Percentiles rank a stretch among this genome's conserved stretches.
These are phyloP conservation scores for Lysandra coridon DNA, from an alignment of 2,888 invertebrate genomes.

Conservation along the genomic window DNA sequence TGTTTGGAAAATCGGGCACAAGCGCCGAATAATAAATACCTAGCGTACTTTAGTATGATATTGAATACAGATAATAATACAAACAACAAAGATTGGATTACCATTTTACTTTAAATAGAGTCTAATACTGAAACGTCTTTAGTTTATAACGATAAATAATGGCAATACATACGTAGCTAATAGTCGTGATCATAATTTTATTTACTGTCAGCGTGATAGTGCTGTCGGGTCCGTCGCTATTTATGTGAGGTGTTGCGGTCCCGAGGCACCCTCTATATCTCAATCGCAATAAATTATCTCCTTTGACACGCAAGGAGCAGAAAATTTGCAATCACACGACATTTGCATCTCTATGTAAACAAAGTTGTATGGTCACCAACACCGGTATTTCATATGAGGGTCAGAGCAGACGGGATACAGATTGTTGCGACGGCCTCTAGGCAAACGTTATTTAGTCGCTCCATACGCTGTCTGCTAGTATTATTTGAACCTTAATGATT, in stretches of 20 bases:
- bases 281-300: slow-evolving; percentile 74
- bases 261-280: slow-evolving; percentile 67
- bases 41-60: background rate
- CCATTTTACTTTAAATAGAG: background rate
- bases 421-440: background rate
- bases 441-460: background rate
- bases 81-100: background rate
- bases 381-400: slow-evolving; percentile 64
- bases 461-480: no score
- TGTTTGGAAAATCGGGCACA: background rate
- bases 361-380: slow-evolving; percentile 70
- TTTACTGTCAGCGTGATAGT: slow-evolving; percentile 63
- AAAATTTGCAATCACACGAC: slow-evolving; percentile 69
- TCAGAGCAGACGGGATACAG: background rate
- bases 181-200: slow-evolving; percentile 66
- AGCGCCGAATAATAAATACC: background rate
- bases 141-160: slow-evolving; percentile 30
- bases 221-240: slow-evolving; percentile 57
- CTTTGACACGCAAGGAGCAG: slow-evolving; percentile 72
- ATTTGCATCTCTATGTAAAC: slow-evolving; percentile 69
- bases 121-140: background rate
- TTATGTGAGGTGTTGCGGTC: slow-evolving; percentile 60
- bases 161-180: slow-evolving; percentile 51
- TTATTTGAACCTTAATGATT: no score
- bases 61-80: background rate